Percentiles rank a stretch among this genome's conserved stretches.
Evolutionary conservation across 2,888 invertebrate species (phyloP).

Genomic region (Cinara cedri): DNA sequence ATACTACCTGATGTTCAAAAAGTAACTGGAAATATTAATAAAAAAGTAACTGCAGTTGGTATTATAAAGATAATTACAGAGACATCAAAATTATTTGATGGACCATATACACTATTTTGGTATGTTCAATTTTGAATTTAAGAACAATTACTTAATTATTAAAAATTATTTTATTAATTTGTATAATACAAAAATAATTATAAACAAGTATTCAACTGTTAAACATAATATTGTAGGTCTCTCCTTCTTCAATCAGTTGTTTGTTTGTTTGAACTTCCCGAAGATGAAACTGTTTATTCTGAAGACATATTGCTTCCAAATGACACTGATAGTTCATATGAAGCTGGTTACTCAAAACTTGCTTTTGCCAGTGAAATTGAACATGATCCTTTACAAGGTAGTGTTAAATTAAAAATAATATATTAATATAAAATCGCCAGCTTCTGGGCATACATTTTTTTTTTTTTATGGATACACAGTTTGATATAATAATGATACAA

Average conservation of each 20-base stretch:
- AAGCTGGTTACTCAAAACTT: constrained; percentile 85
- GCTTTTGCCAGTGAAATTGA: constrained; percentile 80
- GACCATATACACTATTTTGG: constrained; percentile 69
- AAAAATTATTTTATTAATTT: background rate
- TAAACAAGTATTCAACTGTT: background rate
- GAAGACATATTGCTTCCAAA: constrained; percentile 85
- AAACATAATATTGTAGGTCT: constrained; percentile 62
- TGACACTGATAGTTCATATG: constrained; percentile 85
- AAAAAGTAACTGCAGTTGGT: constrained; percentile 90
- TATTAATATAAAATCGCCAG: background rate
- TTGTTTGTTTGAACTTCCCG: constrained; percentile 86
- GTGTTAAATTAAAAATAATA: background rate
- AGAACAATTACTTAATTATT: background rate
- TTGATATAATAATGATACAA: too few relatives aligned
- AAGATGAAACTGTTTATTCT: constrained; percentile 77
- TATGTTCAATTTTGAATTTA: constrained; percentile 59
- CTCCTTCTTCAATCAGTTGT: constrained; percentile 74
- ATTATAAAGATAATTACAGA: constrained; percentile 84
- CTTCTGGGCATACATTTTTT: too few relatives aligned
- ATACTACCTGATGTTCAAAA: constrained; percentile 86
- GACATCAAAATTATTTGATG: constrained; percentile 71
- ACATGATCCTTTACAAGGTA: constrained; percentile 77
- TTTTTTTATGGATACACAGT: too few relatives aligned
- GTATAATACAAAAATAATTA: background rate
- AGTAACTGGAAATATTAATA: constrained; percentile 80